Conservation (phyloP, 2,113 vertebrate genomes). For the Passerina amoena region DNA sequence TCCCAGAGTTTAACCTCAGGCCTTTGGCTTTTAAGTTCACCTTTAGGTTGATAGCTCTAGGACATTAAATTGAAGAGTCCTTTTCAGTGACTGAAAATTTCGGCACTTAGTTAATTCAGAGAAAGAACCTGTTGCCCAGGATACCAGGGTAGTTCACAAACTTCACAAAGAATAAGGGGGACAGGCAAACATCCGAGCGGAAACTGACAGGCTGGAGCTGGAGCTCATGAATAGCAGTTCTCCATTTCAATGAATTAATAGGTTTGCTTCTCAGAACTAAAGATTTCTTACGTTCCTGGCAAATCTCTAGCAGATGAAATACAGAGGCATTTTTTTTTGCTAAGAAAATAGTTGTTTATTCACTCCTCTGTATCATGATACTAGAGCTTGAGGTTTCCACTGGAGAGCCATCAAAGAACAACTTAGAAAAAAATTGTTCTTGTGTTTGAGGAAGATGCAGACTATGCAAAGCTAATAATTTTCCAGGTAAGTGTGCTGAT, state of each 20-base stretch:
- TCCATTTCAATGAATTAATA: not conserved
- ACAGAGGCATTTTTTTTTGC: not conserved
- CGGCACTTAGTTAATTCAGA: not conserved
- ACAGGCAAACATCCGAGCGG: fast-evolving
- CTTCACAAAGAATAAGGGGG: not conserved
- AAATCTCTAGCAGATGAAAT: not conserved
- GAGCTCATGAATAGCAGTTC: not conserved
- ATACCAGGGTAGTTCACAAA: not conserved
- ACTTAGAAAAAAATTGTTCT: not conserved
- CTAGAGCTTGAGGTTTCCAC: not conserved
- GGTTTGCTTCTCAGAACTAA: not conserved
- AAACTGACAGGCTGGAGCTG: not conserved
- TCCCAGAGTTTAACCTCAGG: not conserved
- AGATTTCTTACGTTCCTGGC: not conserved
- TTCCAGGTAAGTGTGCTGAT: not conserved
- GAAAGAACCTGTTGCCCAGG: not conserved
- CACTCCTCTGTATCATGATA: not conserved
- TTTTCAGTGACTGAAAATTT: not conserved
- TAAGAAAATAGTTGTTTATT: not conserved
- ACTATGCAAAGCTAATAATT: not conserved
- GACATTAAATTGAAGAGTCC: not conserved
- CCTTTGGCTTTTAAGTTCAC: not conserved
- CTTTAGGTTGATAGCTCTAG: not conserved
- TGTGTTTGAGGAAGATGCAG: not conserved
- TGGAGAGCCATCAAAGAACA: not conserved